phyloP scores from a whole-genome alignment of 2,888 invertebrate species.

The Ormyrus labotus region DNA sequence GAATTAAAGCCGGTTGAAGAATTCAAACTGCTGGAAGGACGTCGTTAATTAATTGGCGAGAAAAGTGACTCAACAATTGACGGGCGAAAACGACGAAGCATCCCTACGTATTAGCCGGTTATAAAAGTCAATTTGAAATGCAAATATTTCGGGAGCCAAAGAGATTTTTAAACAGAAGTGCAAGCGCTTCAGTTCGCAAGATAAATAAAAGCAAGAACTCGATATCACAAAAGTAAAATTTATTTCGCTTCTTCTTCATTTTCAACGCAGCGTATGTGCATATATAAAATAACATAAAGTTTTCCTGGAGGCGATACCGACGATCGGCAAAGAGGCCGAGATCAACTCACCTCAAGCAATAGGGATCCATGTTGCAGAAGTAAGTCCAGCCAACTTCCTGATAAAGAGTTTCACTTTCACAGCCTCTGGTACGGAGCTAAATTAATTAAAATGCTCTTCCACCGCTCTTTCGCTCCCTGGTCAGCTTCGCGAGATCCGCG shows the following conservation, averaged over 20 bases:
- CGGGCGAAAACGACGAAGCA: too few relatives aligned
- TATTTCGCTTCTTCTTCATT: neutral
- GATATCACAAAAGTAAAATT: too few relatives aligned
- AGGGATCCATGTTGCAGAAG: slow-evolving; percentile 67
- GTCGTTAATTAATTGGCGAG: too few relatives aligned
- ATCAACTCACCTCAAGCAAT: slow-evolving; percentile 68
- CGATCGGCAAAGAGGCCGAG: neutral
- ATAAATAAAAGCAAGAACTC: too few relatives aligned
- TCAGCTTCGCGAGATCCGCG: slow-evolving; percentile 32
- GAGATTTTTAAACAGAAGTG: too few relatives aligned
- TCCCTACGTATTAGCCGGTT: too few relatives aligned
- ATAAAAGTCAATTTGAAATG: too few relatives aligned
- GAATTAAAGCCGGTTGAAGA: too few relatives aligned
- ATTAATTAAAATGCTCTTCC: slow-evolving; percentile 22
- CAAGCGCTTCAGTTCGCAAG: too few relatives aligned
- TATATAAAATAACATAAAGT: neutral
- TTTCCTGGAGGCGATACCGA: neutral
- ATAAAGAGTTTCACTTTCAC: slow-evolving; percentile 7
- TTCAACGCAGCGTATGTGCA: neutral
- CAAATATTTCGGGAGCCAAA: too few relatives aligned
- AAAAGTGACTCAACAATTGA: too few relatives aligned
- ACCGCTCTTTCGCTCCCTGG: slow-evolving; percentile 6
- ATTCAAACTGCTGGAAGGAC: too few relatives aligned
- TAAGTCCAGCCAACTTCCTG: slow-evolving; percentile 16
- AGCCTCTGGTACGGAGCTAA: slow-evolving; percentile 17